Conservation (phyloP, 1,140 invertebrate genomes). For the Papilio machaon region DNA sequence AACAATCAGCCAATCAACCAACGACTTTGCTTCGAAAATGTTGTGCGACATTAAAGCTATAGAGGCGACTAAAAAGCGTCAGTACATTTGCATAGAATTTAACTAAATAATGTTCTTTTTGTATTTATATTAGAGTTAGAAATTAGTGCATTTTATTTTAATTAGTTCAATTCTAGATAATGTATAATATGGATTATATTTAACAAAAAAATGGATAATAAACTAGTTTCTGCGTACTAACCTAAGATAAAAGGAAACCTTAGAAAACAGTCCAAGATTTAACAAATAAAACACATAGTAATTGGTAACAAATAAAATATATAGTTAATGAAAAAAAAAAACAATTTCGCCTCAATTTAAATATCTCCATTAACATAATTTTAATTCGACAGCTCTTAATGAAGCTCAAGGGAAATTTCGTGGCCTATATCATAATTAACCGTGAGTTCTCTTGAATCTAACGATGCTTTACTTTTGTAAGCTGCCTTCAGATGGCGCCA, state of each 20-base stretch:
- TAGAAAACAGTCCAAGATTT: neutral
- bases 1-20: constrained; percentile 10
- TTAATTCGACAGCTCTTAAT: constrained; percentile 42
- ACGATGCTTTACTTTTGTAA: constrained; percentile 38
- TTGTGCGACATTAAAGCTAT: neutral
- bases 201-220: too few species aligned
- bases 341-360: neutral
- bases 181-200: too few species aligned
- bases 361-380: neutral
- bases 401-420: constrained; percentile 42
- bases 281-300: neutral
- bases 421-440: constrained; percentile 41
- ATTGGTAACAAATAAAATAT: neutral
- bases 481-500: constrained; percentile 41
- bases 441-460: constrained; percentile 40
- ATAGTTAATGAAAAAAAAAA: neutral
- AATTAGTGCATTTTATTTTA: too few species aligned
- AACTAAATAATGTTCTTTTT: neutral
- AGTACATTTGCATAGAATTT: neutral
- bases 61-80: neutral
- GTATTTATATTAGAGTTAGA: too few species aligned
- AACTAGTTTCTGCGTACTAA: too few species aligned
- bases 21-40: constrained; percentile 1
- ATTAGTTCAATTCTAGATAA: too few species aligned
- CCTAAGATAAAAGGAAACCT: too few species aligned